These are phyloP conservation scores for Laodelphax striatellus DNA, from an alignment of 1,140 invertebrate genomes.

Conservation along the genomic window DNA sequence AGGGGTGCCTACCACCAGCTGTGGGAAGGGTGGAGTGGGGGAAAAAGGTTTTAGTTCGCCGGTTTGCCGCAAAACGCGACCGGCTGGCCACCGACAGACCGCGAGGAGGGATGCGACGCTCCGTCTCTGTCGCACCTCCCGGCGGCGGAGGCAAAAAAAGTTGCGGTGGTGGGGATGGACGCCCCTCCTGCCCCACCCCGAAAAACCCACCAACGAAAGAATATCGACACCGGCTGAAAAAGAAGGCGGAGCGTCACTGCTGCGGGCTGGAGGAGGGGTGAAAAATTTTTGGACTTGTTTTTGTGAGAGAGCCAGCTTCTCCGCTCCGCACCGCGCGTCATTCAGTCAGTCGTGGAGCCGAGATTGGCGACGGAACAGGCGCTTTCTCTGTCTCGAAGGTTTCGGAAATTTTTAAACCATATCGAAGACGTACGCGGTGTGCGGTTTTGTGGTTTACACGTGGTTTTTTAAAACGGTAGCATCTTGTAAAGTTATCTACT, in stretches of 20 bases:
- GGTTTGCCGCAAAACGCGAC: conserved; percentile 28
- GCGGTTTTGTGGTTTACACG: not conserved
- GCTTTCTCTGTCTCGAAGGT: not conserved
- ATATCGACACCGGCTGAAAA: conserved; percentile 20
- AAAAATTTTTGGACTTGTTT: conserved; percentile 18
- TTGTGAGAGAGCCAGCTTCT: conserved; percentile 12
- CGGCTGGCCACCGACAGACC: conserved; percentile 24
- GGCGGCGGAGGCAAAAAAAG: conserved; percentile 12
- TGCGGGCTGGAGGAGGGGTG: conserved; percentile 15
- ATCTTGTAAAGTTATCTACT: no score
- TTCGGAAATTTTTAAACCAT: not conserved
- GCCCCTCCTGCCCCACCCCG: no score
- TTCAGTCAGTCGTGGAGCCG: conserved; percentile 16
- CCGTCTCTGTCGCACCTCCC: conserved; percentile 11
- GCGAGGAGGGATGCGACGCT: conserved; percentile 11
- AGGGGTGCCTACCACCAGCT: not conserved
- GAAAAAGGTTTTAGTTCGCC: conserved; percentile 23
- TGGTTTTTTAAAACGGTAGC: no score
- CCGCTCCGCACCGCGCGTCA: no score
- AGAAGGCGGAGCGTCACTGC: conserved; percentile 7
- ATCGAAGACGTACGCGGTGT: conserved; percentile 1
- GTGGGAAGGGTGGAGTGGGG: conserved; percentile 11
- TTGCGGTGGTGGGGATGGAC: conserved; percentile 10
- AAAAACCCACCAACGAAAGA: conserved; percentile 12
- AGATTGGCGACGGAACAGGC: conserved; percentile 13